Evolutionary conservation across 1,140 invertebrate species (phyloP).

Genomic region (Augochlora pura): DNA sequence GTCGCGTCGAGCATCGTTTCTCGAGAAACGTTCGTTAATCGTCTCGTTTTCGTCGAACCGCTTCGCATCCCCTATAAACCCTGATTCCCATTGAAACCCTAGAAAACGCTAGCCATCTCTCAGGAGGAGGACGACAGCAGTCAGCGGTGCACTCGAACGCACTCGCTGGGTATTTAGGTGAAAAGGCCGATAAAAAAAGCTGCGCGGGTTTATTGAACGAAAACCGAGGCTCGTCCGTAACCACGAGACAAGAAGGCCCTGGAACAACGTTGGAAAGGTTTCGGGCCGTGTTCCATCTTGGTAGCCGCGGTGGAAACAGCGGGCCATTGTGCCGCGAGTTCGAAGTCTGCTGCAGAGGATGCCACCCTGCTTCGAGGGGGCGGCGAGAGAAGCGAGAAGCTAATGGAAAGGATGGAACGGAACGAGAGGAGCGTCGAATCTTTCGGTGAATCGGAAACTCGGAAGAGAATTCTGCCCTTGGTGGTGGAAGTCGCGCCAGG

Average conservation of each 20-base stretch:
- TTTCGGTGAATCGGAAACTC: conserved; percentile 28
- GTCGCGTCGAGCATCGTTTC: too few species aligned
- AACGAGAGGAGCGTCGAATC: conserved; percentile 23
- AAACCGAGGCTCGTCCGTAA: background rate
- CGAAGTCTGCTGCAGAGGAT: conserved; percentile 7
- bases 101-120: too few species aligned
- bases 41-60: too few species aligned
- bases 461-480: conserved; percentile 29
- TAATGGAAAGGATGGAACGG: conserved; percentile 46
- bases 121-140: too few species aligned
- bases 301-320: background rate
- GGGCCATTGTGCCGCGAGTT: conserved; percentile 25
- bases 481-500: conserved; percentile 26
- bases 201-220: background rate
- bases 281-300: background rate
- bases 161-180: too few species aligned
- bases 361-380: too few species aligned
- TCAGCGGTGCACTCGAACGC: too few species aligned
- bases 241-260: conserved; percentile 13
- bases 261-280: background rate
- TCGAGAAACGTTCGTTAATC: too few species aligned
- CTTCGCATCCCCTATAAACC: too few species aligned
- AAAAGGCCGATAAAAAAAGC: too few species aligned
- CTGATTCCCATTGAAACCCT: too few species aligned
- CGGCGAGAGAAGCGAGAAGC: background rate